Conservation (phyloP, 2,888 invertebrate species). For the Aphodius granarius region DNA sequence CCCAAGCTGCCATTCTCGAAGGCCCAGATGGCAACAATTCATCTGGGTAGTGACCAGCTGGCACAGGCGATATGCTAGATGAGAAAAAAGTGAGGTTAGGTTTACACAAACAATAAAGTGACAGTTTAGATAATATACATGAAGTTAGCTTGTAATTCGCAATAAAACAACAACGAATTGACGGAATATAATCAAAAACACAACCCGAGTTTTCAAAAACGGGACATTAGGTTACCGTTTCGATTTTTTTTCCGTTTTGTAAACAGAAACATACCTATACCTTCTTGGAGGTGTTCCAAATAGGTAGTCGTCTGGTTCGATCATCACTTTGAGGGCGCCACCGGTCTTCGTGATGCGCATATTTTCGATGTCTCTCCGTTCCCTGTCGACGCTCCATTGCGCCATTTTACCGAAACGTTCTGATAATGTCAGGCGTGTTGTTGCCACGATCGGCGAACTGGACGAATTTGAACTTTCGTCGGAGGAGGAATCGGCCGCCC, state of each 20-base stretch:
- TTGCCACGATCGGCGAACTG: conserved; percentile 64
- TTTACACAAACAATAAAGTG: background rate
- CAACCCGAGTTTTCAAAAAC: background rate
- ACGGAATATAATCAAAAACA: background rate
- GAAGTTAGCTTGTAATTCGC: no score
- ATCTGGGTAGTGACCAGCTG: conserved; percentile 78
- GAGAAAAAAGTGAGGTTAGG: conserved; percentile 5
- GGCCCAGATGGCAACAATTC: conserved; percentile 75
- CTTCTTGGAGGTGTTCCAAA: conserved; percentile 60
- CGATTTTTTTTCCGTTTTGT: background rate
- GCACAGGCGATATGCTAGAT: conserved; percentile 64
- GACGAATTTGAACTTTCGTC: conserved; percentile 63
- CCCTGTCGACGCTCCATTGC: conserved; percentile 80
- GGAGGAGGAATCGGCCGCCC: conserved; percentile 60
- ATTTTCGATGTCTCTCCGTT: conserved; percentile 79
- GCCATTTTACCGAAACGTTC: conserved; percentile 92
- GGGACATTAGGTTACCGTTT: no score
- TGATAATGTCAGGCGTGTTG: conserved; percentile 72
- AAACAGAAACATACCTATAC: conserved; percentile 45
- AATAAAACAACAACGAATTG: background rate
- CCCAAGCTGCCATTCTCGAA: conserved; percentile 78
- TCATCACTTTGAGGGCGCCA: conserved; percentile 76
- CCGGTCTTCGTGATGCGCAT: conserved; percentile 83
- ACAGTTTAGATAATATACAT: background rate
- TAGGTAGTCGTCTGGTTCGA: conserved; percentile 63